Evolutionary conservation across 2,888 invertebrate genomes (phyloP).

Genomic region (Pristionchus entomophagus): DNA sequence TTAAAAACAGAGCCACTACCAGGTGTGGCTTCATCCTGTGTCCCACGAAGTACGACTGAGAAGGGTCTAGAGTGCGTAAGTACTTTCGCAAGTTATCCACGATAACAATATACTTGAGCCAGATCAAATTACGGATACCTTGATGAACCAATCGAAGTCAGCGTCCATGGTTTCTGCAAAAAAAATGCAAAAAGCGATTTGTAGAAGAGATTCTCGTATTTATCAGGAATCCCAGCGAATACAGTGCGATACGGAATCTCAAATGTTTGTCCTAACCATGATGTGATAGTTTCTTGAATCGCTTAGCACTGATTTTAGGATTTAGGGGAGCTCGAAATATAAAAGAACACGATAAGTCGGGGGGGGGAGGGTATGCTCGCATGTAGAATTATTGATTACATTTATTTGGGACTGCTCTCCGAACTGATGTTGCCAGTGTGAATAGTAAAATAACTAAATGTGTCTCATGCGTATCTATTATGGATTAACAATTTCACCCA

Average conservation of each 20-base stretch:
- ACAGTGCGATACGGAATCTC: slow-evolving; percentile 64
- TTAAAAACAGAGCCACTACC: slow-evolving; percentile 34
- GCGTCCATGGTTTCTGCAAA: slow-evolving; percentile 56
- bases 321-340: no score
- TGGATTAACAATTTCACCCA: no score
- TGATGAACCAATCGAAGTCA: slow-evolving; percentile 69
- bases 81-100: slow-evolving; percentile 61
- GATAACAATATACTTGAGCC: slow-evolving; percentile 49
- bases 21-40: slow-evolving; percentile 63
- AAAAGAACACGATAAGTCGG: no score
- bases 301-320: no score
- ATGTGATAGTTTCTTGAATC: no score
- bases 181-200: slow-evolving; percentile 64
- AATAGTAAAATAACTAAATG: no score
- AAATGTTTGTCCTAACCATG: no score
- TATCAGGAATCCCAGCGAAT: slow-evolving; percentile 61
- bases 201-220: slow-evolving; percentile 62
- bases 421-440: no score
- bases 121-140: slow-evolving; percentile 52
- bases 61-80: slow-evolving; percentile 56
- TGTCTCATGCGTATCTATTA: no score
- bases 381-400: no score
- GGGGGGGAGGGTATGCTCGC: no score
- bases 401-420: no score
- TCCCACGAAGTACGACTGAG: slow-evolving; percentile 62